Base-by-base conservation (phyloP, 1,140 invertebrate species). In the Medauroidea extradentata region DNA sequence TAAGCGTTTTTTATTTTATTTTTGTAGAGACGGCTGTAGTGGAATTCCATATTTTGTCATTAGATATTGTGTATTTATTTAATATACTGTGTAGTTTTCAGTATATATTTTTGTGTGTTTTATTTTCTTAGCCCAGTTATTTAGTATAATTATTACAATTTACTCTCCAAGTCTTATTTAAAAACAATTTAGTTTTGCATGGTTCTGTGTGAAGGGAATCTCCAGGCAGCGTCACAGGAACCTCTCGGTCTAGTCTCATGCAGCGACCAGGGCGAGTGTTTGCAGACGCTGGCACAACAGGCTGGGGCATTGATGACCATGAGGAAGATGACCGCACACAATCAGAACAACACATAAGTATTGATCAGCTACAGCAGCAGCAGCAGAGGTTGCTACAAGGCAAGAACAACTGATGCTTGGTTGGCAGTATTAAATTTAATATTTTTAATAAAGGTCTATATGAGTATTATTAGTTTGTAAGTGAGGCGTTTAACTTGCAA, bases 261-360 rank as follows among this genome's bases (percentile, higher is more conserved):
- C 18, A 42, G 29, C 44, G 27, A 55, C 50, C 21, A 5, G 60
- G 49, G 50, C n/a, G 71, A 16, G 73, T 67, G 11, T 77, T 80
- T 63, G 77, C 72, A 4, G 78, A 80, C 58, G 67, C 67, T 13
- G 78, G 76, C 23, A 76, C 74, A 5, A 76, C 73, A 14, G 75
- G 73, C 52, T 79, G 77, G 77, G 74, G 70, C 41, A 64, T 66
- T 4, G 72, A 73, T 19, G 73, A 77, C 19, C 5, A 7, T 4
- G 73, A 76, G 19, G 66, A 72, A 4, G 71, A 71, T 19, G 71
- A 60, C 13, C 57, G 53, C 18, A 24, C 29, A 9, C 55, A 65
- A 18, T 48, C 59, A 9, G 65, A 63, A 2, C 58, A 55, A 21
- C 19, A 50, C 9, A 50, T 51, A 38, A 42, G 42, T 18, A 60